These are phyloP conservation scores for Cyaniris semiargus DNA, from an alignment of 2,888 invertebrate genomes.

Conservation along the genomic window DNA sequence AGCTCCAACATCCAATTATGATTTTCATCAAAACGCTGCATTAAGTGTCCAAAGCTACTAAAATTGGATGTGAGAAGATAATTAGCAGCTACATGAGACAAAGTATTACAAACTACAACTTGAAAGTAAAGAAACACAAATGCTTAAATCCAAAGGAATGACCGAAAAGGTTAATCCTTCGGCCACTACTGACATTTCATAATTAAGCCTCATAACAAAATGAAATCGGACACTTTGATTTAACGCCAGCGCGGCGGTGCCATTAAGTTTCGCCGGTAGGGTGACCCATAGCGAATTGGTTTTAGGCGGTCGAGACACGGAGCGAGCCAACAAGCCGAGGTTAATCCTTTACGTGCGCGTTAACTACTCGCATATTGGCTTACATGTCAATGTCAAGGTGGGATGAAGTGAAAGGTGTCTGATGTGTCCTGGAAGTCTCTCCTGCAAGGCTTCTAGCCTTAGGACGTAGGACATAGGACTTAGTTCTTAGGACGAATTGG, in stretches of 20 bases:
- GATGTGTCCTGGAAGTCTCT: background rate
- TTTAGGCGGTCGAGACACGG: slow-evolving; percentile 55
- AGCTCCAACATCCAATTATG: background rate
- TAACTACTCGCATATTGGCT: slow-evolving; percentile 48
- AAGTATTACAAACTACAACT: background rate
- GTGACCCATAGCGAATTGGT: slow-evolving; percentile 61
- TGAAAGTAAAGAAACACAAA: background rate
- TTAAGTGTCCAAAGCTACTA: background rate
- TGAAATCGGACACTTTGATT: slow-evolving; percentile 17
- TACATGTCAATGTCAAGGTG: background rate
- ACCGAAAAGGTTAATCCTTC: background rate
- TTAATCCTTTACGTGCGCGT: slow-evolving; percentile 75
- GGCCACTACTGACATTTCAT: background rate
- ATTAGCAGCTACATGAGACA: background rate
- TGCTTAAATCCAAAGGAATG: background rate
- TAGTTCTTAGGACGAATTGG: too few relatives aligned
- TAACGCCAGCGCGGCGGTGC: slow-evolving; percentile 11
- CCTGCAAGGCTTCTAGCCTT: background rate
- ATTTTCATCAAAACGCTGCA: background rate
- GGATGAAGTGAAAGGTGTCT: slow-evolving; percentile 2
- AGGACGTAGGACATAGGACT: too few relatives aligned
- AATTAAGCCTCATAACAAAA: slow-evolving; percentile 4
- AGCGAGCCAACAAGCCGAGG: slow-evolving; percentile 73
- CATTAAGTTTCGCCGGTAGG: slow-evolving; percentile 44
- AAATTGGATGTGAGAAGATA: background rate